Evolutionary conservation across 2,113 vertebrate genomes (phyloP).

Genomic region (Sorex fumeus): DNA sequence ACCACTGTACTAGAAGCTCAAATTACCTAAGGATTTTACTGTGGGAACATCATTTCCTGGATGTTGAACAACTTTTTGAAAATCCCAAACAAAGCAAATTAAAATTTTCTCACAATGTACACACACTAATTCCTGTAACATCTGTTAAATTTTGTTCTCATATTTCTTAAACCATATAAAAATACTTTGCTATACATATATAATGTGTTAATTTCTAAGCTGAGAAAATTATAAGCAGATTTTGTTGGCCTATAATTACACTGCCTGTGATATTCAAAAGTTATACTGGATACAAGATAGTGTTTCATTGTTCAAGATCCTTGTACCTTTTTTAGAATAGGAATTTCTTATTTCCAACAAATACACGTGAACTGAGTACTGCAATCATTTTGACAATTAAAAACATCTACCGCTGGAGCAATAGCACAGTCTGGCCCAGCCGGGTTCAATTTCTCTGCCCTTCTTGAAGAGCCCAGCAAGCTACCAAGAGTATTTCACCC

Average conservation of each 20-base stretch:
- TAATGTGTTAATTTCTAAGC: not conserved
- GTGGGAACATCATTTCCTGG: constrained; percentile 23
- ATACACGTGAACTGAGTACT: not conserved
- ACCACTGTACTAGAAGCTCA: constrained; percentile 26
- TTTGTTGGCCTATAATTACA: constrained; percentile 12
- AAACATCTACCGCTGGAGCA: too few relatives aligned
- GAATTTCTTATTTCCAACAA: constrained; percentile 39
- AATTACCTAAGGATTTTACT: not conserved
- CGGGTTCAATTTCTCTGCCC: too few relatives aligned
- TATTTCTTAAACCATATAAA: constrained; percentile 44
- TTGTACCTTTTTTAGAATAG: not conserved
- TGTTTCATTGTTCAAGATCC: not conserved
- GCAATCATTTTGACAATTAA: constrained; percentile 39
- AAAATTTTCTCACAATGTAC: constrained; percentile 43
- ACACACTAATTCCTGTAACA: not conserved
- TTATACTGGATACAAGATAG: not conserved
- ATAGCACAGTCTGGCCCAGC: too few relatives aligned
- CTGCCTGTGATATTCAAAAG: constrained; percentile 19
- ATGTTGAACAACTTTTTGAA: constrained; percentile 42
- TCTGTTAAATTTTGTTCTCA: constrained; percentile 46
- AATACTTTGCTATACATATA: not conserved
- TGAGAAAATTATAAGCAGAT: constrained; percentile 48
- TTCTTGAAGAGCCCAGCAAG: too few relatives aligned
- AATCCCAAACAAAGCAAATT: constrained; percentile 52
- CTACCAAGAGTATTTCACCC: too few relatives aligned